Evolutionary conservation across 1,140 invertebrate species (phyloP), one percentile per base, ranked within the genome.

Genomic region (Apis laboriosa): DNA sequence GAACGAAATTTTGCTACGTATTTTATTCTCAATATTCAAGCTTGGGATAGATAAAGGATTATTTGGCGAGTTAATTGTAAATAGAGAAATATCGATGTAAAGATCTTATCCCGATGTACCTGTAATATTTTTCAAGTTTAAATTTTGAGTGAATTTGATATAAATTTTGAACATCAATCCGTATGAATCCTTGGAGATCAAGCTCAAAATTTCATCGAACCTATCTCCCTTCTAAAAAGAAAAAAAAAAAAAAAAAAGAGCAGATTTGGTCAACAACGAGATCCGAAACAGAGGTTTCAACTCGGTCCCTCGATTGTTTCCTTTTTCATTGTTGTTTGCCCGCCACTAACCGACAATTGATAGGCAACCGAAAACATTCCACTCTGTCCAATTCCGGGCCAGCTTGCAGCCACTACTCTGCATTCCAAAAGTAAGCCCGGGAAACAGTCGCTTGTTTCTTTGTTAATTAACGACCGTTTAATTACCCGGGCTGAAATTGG

Each of bases 401-500:
- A 63, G 24, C n/a, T 28, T n/a, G 43, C n/a, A 28, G 12, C 70
- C 53, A 34, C 17, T 56, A 34, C 24, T 56, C 53, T 9, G 55
- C 19, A 34, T 71, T 71, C 64, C 19, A 43, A 70, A 51, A 43
- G 64, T 71, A 77, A 77, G 55, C 75, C 24, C 63, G 43, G 56
- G 3, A 75, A 28, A 53, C 74, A 24, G 66, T 56, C 58, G 24
- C 51, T 24, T 56, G 64, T 77, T 82, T 75, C 73, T 81, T 81
- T 71, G 74, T 77, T 83, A 83, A 83, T 83, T 83, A 83, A 77
- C 80, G 74, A 71, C 56, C 80, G 66, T 77, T 77, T 83, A 83
- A 83, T 83, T 77, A 83, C 56, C 66, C 66, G 5, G n/a, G 43
- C 15, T 28, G 17, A 24, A 77, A 83, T 77, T 82, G 80, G 49